phyloP scores from a whole-genome alignment of 2,888 invertebrate species.

The Brenthis daphne region DNA sequence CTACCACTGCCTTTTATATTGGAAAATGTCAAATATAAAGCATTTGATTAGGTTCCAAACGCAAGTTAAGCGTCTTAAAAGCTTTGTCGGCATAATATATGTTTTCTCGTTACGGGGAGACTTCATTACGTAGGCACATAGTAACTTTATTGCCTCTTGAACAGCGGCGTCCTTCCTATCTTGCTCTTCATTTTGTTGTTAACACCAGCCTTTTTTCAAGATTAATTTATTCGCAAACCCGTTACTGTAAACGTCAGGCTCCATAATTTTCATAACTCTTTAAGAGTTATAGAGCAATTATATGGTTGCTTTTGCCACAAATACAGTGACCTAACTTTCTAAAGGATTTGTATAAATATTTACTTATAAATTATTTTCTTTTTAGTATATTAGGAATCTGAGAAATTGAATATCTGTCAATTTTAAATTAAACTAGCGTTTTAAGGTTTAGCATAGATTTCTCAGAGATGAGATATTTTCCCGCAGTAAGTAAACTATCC shows the following conservation, averaged over 20 bases:
- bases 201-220: conserved; percentile 24
- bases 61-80: conserved; percentile 8
- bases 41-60: neutral
- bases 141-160: conserved; percentile 30
- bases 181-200: conserved; percentile 28
- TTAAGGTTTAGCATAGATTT: too few species aligned
- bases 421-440: too few species aligned
- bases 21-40: neutral
- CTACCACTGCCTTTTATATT: too few species aligned
- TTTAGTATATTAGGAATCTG: too few species aligned
- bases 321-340: neutral
- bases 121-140: conserved; percentile 30
- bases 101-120: conserved; percentile 26
- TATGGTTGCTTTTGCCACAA: neutral
- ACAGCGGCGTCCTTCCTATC: conserved; percentile 23
- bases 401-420: too few species aligned
- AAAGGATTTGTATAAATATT: neutral
- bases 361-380: too few species aligned
- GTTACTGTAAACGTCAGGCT: conserved; percentile 23
- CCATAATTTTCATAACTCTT: conserved; percentile 18
- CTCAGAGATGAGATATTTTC: too few species aligned
- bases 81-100: conserved; percentile 24
- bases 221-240: conserved; percentile 31
- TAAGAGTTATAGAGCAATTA: neutral
- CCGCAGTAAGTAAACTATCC: too few species aligned